Base-by-base conservation (phyloP, 2,797 vertebrate species). In the Linurgus olivaceus region DNA sequence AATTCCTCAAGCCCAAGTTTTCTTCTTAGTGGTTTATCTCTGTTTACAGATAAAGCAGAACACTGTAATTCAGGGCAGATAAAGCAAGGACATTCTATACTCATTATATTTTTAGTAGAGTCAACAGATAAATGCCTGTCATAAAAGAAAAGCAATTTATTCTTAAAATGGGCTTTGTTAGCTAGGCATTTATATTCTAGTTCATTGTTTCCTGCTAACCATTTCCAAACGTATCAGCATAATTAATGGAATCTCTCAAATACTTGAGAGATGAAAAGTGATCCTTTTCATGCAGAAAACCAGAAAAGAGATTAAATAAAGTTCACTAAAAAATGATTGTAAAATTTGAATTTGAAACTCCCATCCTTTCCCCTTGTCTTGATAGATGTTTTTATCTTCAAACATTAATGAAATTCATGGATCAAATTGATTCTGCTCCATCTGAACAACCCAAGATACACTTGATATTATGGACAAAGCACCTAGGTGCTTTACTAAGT, bases 11-110 rank as follows among this genome's bases (percentile, higher is more conserved):
- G 6, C 28, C 21, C 8, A 42, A 23, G 5, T 61, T 85, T 81
- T 59, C n/a, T 44, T 35, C 35, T 61, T 83, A 52, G 52, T 73
- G 63, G 44, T 91, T 93, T 93, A 65, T 92, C 65, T 94, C 37
- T 83, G 54, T 95, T 96, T 96, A 94, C 37, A 86, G 72, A 93
- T 82, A 96, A 94, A 85, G 45, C 24, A 89, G 61, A 87, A 75
- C 1, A 3, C 47, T 95, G 21, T 81, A 68, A 75, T 33, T 77
- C 7, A 48, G 54, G 52, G 47, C 59, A 83, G 84, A 96, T 83
- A 91, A 93, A 88, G 23, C 23, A 37, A 89, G 75, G 54, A 80
- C 70, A 86, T 94, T 88, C 58, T 96, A 86, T 81, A 25, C 47
- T 94, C 31, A 66, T 84, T 73, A 79, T 86, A 86, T 83, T 89